Conservation (phyloP, 1,140 invertebrate genomes). For the Habropoda laboriosa region DNA sequence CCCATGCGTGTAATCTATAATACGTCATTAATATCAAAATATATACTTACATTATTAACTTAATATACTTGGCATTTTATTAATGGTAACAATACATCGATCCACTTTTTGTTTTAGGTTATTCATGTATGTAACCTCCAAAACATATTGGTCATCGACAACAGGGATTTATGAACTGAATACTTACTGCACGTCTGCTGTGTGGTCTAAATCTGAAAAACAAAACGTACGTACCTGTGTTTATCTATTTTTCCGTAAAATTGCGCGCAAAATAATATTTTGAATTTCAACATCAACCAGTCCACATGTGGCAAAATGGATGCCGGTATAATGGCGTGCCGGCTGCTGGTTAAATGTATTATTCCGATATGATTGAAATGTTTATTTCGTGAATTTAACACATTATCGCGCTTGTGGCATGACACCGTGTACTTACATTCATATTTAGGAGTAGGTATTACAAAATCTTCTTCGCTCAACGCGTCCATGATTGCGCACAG, state of each 20-base stretch:
- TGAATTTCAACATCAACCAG: background rate
- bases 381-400: background rate
- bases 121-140: slow-evolving; percentile 67
- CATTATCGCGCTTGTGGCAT: background rate
- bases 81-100: background rate
- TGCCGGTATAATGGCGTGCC: slow-evolving; percentile 16
- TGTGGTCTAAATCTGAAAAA: slow-evolving; percentile 96
- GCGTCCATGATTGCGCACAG: slow-evolving; percentile 78
- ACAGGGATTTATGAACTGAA: background rate
- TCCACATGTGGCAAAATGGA: slow-evolving; percentile 48
- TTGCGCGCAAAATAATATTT: background rate
- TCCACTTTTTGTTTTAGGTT: slow-evolving; percentile 63
- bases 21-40: background rate
- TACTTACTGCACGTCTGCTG: slow-evolving; percentile 98
- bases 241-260: background rate
- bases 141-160: background rate
- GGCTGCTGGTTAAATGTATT: background rate
- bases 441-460: slow-evolving; percentile 85
- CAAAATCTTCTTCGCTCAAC: slow-evolving; percentile 82
- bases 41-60: background rate
- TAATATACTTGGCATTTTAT: background rate
- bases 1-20: slow-evolving; percentile 94
- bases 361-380: background rate
- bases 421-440: slow-evolving; percentile 84
- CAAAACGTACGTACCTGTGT: background rate